Evolutionary conservation across 2,888 invertebrate species (phyloP).

Genomic region (Fabriciana adippe): DNA sequence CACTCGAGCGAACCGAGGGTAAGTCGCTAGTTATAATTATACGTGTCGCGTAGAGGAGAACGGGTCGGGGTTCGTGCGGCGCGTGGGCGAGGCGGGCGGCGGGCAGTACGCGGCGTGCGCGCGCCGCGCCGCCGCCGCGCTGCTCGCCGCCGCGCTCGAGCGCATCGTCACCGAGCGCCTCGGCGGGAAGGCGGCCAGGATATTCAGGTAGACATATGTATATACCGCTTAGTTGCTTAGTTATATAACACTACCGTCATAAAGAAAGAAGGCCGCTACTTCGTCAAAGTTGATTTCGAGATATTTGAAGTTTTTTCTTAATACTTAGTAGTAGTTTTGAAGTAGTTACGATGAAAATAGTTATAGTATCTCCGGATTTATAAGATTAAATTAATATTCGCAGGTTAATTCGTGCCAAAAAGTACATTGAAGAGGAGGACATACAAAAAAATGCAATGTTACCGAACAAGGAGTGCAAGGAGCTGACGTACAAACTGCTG

Average conservation of each 20-base stretch:
- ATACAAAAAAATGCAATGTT: constrained; percentile 97
- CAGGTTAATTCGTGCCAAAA: constrained; percentile 89
- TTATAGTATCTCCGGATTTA: no score
- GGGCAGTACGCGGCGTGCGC: constrained; percentile 91
- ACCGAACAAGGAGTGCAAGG: constrained; percentile 95
- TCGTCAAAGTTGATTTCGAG: no score
- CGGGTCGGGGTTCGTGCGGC: constrained; percentile 87
- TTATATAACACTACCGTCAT: not conserved
- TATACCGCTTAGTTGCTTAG: not conserved
- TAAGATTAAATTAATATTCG: constrained; percentile 3
- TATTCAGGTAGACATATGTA: constrained; percentile 92
- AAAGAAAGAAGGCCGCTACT: not conserved
- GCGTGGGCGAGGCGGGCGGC: constrained; percentile 90
- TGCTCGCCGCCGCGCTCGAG: constrained; percentile 89
- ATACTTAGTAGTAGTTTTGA: no score
- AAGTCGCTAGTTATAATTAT: no score
- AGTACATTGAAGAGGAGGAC: constrained; percentile 94
- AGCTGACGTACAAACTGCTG: constrained; percentile 91
- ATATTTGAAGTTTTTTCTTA: no score
- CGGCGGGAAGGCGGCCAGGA: constrained; percentile 91
- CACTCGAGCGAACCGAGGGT: no score
- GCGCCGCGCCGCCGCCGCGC: constrained; percentile 85
- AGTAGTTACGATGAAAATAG: no score
- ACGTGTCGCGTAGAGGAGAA: constrained; percentile 85
- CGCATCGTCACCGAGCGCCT: constrained; percentile 92